phyloP scores from a whole-genome alignment of 1,140 invertebrate genomes.

The Triops longicaudatus region DNA sequence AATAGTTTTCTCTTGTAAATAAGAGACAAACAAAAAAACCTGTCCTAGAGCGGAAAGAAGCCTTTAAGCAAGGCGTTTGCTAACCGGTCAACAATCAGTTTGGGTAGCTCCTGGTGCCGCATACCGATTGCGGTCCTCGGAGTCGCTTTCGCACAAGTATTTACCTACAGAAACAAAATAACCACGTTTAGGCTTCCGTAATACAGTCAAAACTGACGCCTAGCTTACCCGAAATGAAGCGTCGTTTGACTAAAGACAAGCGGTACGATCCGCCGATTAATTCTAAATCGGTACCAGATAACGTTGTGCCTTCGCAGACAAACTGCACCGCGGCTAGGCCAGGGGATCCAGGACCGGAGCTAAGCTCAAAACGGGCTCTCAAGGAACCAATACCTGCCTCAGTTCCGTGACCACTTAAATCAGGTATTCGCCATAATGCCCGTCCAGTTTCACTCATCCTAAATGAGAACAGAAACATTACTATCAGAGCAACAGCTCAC shows the following conservation, averaged over 20 bases:
- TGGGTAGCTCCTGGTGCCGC: constrained; percentile 32
- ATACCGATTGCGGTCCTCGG: constrained; percentile 42
- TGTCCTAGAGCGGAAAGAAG: not conserved
- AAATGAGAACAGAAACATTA: constrained; percentile 29
- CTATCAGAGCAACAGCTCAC: not conserved
- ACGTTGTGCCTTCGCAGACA: constrained; percentile 85
- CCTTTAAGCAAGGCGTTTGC: not conserved
- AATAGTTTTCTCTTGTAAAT: not conserved
- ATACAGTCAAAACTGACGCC: constrained; percentile 11
- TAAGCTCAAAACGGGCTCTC: constrained; percentile 76
- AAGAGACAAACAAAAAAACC: not conserved
- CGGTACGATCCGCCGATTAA: constrained; percentile 79
- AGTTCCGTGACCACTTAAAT: constrained; percentile 71
- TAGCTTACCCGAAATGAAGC: constrained; percentile 80
- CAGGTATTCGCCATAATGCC: constrained; percentile 83
- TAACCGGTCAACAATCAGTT: constrained; percentile 1
- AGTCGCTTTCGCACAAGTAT: constrained; percentile 80
- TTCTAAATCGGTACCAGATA: constrained; percentile 90
- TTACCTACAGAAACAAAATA: constrained; percentile 48
- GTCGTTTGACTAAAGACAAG: constrained; percentile 82
- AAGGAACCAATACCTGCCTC: constrained; percentile 77
- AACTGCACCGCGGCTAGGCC: constrained; percentile 83
- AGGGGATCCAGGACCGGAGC: constrained; percentile 67
- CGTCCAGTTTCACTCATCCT: constrained; percentile 71
- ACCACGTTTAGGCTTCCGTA: constrained; percentile 19